Evolutionary conservation across 2,888 invertebrate species (phyloP).

Genomic region (Argyra leucocephala): DNA sequence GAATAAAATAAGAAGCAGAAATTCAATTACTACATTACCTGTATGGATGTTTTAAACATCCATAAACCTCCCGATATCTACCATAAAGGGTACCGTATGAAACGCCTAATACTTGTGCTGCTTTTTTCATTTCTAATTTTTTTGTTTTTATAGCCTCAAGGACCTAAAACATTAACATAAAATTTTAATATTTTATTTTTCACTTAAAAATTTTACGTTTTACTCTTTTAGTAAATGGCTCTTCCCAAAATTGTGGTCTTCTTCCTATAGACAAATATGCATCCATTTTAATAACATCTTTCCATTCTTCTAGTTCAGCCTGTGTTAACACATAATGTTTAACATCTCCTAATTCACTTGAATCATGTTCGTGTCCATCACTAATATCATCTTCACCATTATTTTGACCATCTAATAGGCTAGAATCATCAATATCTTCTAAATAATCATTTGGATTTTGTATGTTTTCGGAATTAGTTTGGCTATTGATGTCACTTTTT

Average conservation of each 20-base stretch:
- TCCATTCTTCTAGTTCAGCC: constrained; percentile 34
- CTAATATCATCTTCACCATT: constrained; percentile 7
- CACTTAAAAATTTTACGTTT: constrained; percentile 16
- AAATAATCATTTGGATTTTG: neutral
- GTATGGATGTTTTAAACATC: constrained; percentile 78
- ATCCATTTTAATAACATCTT: constrained; percentile 72
- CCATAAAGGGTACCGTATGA: constrained; percentile 87
- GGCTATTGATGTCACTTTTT: neutral
- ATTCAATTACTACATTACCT: constrained; percentile 47
- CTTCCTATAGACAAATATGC: constrained; percentile 78
- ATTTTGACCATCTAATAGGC: neutral
- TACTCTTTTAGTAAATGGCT: constrained; percentile 72
- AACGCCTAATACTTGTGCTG: constrained; percentile 79
- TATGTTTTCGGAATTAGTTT: neutral
- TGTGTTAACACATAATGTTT: constrained; percentile 28
- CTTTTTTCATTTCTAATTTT: constrained; percentile 87
- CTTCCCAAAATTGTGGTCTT: constrained; percentile 87
- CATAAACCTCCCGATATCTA: constrained; percentile 78
- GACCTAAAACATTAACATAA: constrained; percentile 43
- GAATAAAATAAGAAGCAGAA: too few species aligned
- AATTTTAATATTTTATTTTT: neutral
- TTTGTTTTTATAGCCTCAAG: constrained; percentile 85
- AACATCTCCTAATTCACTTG: neutral
- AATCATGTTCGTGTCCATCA: constrained; percentile 7
- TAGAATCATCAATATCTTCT: constrained; percentile 4